Percentiles rank a stretch among this genome's conserved stretches.
These are phyloP conservation scores for Apotomis capreana DNA, from an alignment of 2,888 invertebrate genomes.

Conservation along the genomic window DNA sequence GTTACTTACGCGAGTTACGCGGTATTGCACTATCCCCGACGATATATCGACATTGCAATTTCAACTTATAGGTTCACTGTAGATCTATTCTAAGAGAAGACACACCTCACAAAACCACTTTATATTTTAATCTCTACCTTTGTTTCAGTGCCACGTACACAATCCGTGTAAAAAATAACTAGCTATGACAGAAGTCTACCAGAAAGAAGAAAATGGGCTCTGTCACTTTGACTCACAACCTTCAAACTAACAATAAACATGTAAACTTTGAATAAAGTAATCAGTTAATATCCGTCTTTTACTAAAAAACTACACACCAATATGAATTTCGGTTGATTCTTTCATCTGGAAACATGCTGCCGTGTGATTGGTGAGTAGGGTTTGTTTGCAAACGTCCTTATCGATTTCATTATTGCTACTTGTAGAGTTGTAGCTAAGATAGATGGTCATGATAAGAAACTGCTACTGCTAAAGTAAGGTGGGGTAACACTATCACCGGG, in stretches of 20 bases:
- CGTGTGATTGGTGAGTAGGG: constrained; percentile 19
- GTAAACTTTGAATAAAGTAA: constrained; percentile 12
- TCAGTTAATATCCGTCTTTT: neutral
- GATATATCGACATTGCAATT: no score
- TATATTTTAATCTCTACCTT: neutral
- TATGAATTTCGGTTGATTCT: constrained; percentile 3
- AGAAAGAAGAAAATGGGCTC: constrained; percentile 8
- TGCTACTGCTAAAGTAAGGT: no score
- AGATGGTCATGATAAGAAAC: no score
- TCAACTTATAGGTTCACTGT: neutral
- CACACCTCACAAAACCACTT: no score
- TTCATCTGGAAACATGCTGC: constrained; percentile 1
- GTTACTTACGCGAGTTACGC: no score
- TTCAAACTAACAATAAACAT: neutral
- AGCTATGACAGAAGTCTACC: neutral
- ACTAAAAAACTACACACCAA: neutral
- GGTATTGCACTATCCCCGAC: no score
- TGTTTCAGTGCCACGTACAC: constrained; percentile 14
- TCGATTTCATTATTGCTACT: no score
- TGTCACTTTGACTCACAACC: constrained; percentile 15
- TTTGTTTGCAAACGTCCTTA: neutral
- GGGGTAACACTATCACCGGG: no score
- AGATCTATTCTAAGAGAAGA: no score
- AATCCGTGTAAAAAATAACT: neutral
- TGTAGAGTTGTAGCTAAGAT: no score